Conservation (phyloP, 2,797 vertebrate species). For the Helarctos malayanus region DNA sequence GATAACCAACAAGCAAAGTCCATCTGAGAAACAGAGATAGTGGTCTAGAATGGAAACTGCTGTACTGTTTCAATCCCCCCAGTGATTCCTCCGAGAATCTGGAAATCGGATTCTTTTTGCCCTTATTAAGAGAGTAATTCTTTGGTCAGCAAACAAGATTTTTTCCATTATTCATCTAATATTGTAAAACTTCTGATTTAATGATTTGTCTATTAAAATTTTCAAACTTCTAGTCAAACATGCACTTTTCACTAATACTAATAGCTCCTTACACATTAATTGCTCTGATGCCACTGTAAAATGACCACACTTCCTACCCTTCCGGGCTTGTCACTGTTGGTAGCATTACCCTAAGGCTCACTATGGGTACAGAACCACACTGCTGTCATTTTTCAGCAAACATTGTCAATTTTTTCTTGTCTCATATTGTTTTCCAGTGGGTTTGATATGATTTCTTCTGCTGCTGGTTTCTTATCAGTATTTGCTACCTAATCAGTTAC, state of each 20-base stretch:
- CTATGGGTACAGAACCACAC: neutral
- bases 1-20: neutral
- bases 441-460: conserved; percentile 28
- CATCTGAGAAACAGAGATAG: neutral
- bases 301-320: neutral
- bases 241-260: neutral
- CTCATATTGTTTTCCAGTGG: conserved; percentile 11
- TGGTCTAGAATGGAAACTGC: neutral
- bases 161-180: neutral
- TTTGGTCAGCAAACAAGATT: neutral
- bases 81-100: neutral
- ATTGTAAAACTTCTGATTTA: conserved; percentile 12
- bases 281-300: conserved; percentile 19
- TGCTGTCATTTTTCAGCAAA: conserved; percentile 27
- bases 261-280: neutral
- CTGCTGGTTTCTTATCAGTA: conserved; percentile 5
- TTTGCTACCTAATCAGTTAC: conserved; percentile 59
- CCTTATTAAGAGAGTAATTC: neutral
- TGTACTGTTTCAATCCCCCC: accelerated
- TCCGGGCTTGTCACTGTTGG: neutral
- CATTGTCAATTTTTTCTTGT: neutral
- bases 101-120: neutral
- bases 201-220: conserved; percentile 7
- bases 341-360: neutral
- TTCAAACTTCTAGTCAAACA: conserved; percentile 37